Conservation (phyloP, 2,797 vertebrate species). For the Aphelocoma californica region DNA sequence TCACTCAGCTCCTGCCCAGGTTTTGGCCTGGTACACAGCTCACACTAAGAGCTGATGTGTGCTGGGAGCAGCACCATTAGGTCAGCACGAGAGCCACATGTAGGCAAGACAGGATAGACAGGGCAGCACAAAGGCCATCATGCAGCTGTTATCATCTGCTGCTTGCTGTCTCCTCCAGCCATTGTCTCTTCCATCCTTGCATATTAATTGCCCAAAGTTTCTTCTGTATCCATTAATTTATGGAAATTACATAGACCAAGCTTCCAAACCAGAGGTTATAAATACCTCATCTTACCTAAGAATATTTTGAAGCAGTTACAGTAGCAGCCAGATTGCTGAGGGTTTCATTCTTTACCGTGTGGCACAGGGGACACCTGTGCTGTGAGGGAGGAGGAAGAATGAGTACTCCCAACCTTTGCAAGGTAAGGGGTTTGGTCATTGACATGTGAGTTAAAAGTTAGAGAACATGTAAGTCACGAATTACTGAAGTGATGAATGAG, state of each 20-base stretch:
- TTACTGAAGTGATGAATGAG: not conserved
- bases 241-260: not conserved
- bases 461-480: not conserved
- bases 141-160: not conserved
- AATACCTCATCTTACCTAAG: not conserved
- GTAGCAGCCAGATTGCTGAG: not conserved
- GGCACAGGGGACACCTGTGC: rapidly evolving
- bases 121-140: not conserved
- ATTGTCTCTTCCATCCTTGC: not conserved
- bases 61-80: not conserved
- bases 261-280: not conserved
- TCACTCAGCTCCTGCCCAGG: not conserved
- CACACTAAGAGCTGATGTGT: not conserved
- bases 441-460: rapidly evolving
- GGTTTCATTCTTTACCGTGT: not conserved
- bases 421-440: not conserved
- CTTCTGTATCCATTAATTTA: not conserved
- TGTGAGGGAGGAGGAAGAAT: not conserved
- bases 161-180: not conserved
- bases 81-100: not conserved
- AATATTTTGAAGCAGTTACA: not conserved
- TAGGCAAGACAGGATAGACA: not conserved
- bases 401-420: not conserved
- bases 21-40: not conserved
- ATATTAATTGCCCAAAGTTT: not conserved